Conservation (phyloP, 2,888 invertebrate genomes). For the Hesperia comma region DNA sequence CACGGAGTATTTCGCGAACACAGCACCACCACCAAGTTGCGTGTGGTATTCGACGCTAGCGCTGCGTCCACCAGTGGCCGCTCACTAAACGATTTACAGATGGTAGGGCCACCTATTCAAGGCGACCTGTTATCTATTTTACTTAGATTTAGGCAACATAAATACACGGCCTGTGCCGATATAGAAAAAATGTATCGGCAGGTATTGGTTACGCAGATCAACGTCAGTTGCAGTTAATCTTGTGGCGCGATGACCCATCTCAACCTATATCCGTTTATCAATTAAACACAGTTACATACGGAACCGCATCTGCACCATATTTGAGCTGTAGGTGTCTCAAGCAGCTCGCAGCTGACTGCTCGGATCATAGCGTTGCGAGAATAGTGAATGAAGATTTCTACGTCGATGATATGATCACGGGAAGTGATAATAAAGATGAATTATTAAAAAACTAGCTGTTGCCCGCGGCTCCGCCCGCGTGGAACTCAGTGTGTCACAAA, state of each 20-base stretch:
- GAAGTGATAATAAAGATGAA: conserved; percentile 28
- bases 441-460: too few relatives aligned
- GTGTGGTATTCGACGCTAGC: conserved; percentile 48
- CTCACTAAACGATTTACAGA: conserved; percentile 41
- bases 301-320: conserved; percentile 44
- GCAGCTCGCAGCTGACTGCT: conserved; percentile 48
- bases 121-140: conserved; percentile 37
- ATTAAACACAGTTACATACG: conserved; percentile 44
- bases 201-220: conserved; percentile 28
- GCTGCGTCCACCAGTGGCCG: conserved; percentile 25
- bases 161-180: conserved; percentile 43
- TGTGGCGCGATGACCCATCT: conserved; percentile 42
- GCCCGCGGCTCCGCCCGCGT: too few relatives aligned
- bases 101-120: conserved; percentile 42
- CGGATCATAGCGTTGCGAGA: conserved; percentile 35
- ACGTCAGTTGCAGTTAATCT: conserved; percentile 24
- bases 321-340: conserved; percentile 47
- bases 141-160: conserved; percentile 42
- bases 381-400: conserved; percentile 45
- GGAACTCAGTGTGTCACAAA: too few relatives aligned
- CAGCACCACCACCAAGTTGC: conserved; percentile 44
- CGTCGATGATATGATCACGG: conserved; percentile 47
- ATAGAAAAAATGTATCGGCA: conserved; percentile 48
- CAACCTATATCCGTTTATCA: conserved; percentile 35
- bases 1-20: conserved; percentile 45